A percentile compares a stretch with the other conserved stretches of the same genome.
Evolutionary conservation across 2,888 invertebrate genomes (phyloP).

Genomic region (Zootermopsis nevadensis): DNA sequence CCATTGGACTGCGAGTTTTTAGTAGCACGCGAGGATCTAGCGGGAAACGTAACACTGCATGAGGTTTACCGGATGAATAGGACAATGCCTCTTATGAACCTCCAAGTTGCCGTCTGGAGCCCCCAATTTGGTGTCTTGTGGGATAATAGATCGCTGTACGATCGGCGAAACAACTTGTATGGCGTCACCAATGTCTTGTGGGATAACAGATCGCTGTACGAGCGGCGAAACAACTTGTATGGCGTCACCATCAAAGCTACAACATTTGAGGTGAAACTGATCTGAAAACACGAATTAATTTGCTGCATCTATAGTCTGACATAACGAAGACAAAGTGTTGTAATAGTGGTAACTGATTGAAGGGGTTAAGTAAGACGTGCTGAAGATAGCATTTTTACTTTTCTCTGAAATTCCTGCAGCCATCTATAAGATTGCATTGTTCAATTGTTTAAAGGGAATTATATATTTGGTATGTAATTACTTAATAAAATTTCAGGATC

Average conservation of each 20-base stretch:
- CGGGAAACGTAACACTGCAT: background rate
- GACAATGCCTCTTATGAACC: background rate
- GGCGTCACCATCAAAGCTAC: background rate
- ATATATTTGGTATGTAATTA: no score
- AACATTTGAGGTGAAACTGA: background rate
- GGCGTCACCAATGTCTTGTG: background rate
- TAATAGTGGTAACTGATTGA: no score
- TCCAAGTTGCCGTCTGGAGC: conserved; percentile 29
- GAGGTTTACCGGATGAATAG: conserved; percentile 29
- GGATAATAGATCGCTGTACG: background rate
- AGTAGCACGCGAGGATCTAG: conserved; percentile 15
- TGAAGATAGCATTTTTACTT: no score
- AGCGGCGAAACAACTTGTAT: background rate
- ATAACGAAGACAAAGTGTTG: no score
- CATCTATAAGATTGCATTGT: no score
- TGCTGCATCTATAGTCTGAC: no score
- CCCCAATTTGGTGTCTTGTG: background rate
- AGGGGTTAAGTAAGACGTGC: no score
- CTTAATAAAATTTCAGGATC: no score
- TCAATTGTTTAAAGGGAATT: no score
- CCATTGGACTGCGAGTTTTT: conserved; percentile 47
- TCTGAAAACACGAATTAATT: no score
- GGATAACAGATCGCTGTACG: background rate
- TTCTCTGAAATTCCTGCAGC: no score
- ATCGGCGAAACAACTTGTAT: background rate